These are phyloP conservation scores for Chelonia mydas DNA, from an alignment of 2,797 vertebrate species.

Conservation along the genomic window DNA sequence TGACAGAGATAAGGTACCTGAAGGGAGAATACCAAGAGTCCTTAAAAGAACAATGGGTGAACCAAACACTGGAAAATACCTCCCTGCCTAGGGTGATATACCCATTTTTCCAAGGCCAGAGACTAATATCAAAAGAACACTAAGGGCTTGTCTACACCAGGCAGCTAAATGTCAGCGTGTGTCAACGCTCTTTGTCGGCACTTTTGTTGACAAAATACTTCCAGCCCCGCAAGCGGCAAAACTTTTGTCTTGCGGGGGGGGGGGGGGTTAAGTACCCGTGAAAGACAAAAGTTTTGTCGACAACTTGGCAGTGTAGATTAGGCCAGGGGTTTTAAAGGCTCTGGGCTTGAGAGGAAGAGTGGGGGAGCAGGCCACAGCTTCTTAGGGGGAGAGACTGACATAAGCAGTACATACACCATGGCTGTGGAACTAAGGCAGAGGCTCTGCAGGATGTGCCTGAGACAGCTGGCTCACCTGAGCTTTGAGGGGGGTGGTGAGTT, in stretches of 20 bases:
- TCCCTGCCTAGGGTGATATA: not conserved
- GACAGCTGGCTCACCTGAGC: not conserved
- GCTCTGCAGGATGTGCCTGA: not conserved
- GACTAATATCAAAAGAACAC: accelerated
- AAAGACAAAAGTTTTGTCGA: too few relatives aligned
- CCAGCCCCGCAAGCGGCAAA: too few relatives aligned
- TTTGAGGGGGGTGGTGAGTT: not conserved
- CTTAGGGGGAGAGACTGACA: not conserved
- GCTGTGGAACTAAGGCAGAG: not conserved
- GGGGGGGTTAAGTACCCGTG: too few relatives aligned
- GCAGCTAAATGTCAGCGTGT: too few relatives aligned
- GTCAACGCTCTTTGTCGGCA: too few relatives aligned
- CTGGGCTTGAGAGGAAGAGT: not conserved
- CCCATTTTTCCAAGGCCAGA: not conserved
- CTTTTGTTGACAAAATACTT: too few relatives aligned
- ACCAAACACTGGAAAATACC: not conserved
- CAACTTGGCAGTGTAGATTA: too few relatives aligned
- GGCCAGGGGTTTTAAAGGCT: not conserved
- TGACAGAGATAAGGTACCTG: not conserved
- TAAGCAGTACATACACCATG: not conserved
- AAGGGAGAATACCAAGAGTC: not conserved
- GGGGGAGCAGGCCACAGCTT: not conserved
- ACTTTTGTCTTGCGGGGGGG: too few relatives aligned
- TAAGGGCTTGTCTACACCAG: not conserved
- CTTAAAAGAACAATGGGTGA: not conserved